Evolutionary conservation across 2,888 invertebrate genomes (phyloP).

Genomic region (Coecobrya sp.): DNA sequence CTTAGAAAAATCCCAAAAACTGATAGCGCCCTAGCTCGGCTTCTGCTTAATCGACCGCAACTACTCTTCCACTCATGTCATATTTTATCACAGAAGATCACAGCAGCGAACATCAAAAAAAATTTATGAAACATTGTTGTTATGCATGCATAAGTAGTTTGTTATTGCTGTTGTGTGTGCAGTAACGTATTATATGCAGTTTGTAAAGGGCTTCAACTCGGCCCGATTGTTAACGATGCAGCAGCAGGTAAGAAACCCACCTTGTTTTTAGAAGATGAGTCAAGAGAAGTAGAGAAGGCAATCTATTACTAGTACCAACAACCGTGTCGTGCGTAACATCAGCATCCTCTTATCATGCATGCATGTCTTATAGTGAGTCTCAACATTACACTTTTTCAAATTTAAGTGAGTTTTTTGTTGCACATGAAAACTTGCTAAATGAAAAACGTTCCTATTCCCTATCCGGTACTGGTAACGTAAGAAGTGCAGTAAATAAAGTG

Average conservation of each 20-base stretch:
- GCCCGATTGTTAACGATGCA: neutral
- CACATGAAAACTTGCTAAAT: slow-evolving; percentile 27
- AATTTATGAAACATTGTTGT: slow-evolving; percentile 75
- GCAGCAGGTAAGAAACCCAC: neutral
- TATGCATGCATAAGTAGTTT: slow-evolving; percentile 74
- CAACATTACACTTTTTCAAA: slow-evolving; percentile 1
- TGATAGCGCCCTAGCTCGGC: slow-evolving; percentile 17
- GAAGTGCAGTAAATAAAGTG: slow-evolving; percentile 19
- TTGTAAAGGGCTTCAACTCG: neutral
- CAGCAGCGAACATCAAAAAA: slow-evolving; percentile 53
- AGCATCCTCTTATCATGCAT: slow-evolving; percentile 24
- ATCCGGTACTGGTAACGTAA: slow-evolving; percentile 3
- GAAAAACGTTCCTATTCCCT: slow-evolving; percentile 2
- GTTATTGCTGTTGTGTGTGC: neutral
- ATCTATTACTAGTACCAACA: neutral
- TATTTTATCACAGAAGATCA: slow-evolving; percentile 58
- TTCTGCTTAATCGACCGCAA: neutral
- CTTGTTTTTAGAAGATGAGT: neutral
- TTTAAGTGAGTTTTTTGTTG: neutral
- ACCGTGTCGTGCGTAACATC: slow-evolving; percentile 12
- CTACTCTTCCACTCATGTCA: slow-evolving; percentile 51
- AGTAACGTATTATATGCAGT: neutral
- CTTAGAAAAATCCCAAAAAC: slow-evolving; percentile 27
- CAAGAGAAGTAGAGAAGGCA: neutral
- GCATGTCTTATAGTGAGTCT: neutral